Conservation (phyloP, 2,888 invertebrate genomes). For the Apotomis capreana region DNA sequence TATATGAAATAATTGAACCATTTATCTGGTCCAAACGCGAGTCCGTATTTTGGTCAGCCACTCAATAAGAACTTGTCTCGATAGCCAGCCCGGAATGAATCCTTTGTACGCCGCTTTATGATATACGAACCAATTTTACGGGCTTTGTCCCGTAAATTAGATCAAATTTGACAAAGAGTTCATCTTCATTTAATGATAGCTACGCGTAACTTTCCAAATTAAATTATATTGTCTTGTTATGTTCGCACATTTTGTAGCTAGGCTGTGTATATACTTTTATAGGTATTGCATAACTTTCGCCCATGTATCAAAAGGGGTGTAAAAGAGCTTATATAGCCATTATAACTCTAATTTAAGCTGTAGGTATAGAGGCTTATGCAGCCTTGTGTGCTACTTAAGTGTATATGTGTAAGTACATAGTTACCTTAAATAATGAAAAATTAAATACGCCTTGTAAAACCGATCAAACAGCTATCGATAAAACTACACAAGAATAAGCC, state of each 20-base stretch:
- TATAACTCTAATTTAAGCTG: no score
- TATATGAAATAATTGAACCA: slow-evolving; percentile 23
- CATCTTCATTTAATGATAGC: slow-evolving; percentile 31
- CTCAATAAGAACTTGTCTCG: slow-evolving; percentile 34
- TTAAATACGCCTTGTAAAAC: no score
- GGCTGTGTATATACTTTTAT: not conserved
- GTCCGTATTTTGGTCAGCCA: slow-evolving; percentile 30
- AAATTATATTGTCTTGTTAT: slow-evolving; percentile 1
- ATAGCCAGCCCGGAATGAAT: slow-evolving; percentile 8
- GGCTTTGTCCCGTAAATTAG: slow-evolving; percentile 37
- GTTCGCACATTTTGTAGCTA: not conserved
- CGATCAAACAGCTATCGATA: no score
- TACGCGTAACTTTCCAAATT: slow-evolving; percentile 21
- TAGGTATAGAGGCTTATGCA: no score
- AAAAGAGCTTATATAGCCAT: no score
- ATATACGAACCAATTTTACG: slow-evolving; percentile 40
- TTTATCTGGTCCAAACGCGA: slow-evolving; percentile 8
- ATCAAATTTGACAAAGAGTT: slow-evolving; percentile 37
- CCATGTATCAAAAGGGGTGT: no score
- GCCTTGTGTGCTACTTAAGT: no score
- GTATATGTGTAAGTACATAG: no score
- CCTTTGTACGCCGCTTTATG: slow-evolving; percentile 33
- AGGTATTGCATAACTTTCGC: not conserved
- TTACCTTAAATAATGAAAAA: no score
- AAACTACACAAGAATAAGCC: no score